phyloP scores from a whole-genome alignment of 2,888 invertebrate species.

The Orthosia gracilis region DNA sequence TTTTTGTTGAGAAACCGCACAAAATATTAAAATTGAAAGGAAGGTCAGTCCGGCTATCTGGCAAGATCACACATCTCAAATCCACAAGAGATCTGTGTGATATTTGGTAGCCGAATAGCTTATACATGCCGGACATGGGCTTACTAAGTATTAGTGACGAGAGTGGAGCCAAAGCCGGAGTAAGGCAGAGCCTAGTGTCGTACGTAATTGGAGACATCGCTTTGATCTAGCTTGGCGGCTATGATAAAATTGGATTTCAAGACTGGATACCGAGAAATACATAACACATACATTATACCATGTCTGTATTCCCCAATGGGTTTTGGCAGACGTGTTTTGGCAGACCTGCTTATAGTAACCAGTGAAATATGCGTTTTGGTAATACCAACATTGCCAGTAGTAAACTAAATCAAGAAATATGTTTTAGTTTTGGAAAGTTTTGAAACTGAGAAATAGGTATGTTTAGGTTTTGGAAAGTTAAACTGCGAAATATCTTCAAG shows the following conservation, averaged over 20 bases:
- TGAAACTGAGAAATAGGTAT: background rate
- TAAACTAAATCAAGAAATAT: too few relatives aligned
- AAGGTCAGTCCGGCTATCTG: background rate
- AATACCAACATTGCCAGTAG: too few relatives aligned
- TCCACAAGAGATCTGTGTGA: slow-evolving; percentile 15
- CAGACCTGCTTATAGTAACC: too few relatives aligned
- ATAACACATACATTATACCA: too few relatives aligned
- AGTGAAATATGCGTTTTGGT: too few relatives aligned
- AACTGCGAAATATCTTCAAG: background rate
- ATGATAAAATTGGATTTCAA: slow-evolving; percentile 16
- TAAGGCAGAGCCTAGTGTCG: background rate
- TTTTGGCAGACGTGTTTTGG: too few relatives aligned
- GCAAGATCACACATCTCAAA: slow-evolving; percentile 1
- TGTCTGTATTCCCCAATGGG: too few relatives aligned
- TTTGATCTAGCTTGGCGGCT: background rate
- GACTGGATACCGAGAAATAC: background rate
- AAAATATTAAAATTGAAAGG: background rate
- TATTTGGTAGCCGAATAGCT: slow-evolving; percentile 35
- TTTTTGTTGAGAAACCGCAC: background rate
- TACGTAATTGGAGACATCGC: slow-evolving; percentile 33
- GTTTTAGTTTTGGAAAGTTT: too few relatives aligned
- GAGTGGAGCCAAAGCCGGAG: slow-evolving; percentile 5
- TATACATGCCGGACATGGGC: slow-evolving; percentile 7
- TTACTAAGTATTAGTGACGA: slow-evolving; percentile 24
- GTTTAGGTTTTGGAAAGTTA: background rate